A percentile compares a stretch with the other conserved stretches of the same genome.
phyloP scores from a whole-genome alignment of 1,140 invertebrate genomes.

The Pseudachorutes palmiensis region DNA sequence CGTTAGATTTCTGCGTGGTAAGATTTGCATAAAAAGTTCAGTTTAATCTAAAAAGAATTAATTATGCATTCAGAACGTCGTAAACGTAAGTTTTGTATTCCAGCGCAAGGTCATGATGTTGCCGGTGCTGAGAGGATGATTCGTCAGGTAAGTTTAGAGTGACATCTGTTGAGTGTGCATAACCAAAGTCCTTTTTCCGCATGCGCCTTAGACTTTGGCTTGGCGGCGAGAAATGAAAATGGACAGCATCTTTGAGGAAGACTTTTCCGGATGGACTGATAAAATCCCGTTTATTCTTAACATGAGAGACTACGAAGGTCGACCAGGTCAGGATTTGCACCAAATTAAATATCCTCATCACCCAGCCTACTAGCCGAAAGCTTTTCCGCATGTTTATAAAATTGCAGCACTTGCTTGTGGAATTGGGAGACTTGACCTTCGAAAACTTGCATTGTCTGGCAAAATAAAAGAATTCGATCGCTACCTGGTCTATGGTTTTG shows the following conservation, averaged over 20 bases:
- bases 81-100: too few species aligned
- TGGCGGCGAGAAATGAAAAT: not conserved
- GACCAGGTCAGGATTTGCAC: not conserved
- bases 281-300: not conserved
- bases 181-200: not conserved
- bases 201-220: not conserved
- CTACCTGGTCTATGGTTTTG: not conserved
- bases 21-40: not conserved
- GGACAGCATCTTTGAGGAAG: not conserved
- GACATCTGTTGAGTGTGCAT: not conserved
- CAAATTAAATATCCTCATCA: not conserved
- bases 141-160: not conserved
- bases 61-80: too few species aligned
- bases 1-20: not conserved
- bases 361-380: not conserved
- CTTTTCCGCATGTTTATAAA: not conserved
- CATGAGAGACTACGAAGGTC: not conserved
- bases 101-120: not conserved
- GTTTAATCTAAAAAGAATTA: not conserved
- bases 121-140: too few species aligned
- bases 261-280: not conserved
- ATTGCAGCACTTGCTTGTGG: not conserved
- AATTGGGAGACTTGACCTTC: not conserved
- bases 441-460: not conserved
- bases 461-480: slow-evolving; percentile 1